A percentile compares a stretch with the other conserved stretches of the same genome.
Evolutionary conservation across 2,888 invertebrate species (phyloP).

Genomic region (Coronaproctus castanopsis): DNA sequence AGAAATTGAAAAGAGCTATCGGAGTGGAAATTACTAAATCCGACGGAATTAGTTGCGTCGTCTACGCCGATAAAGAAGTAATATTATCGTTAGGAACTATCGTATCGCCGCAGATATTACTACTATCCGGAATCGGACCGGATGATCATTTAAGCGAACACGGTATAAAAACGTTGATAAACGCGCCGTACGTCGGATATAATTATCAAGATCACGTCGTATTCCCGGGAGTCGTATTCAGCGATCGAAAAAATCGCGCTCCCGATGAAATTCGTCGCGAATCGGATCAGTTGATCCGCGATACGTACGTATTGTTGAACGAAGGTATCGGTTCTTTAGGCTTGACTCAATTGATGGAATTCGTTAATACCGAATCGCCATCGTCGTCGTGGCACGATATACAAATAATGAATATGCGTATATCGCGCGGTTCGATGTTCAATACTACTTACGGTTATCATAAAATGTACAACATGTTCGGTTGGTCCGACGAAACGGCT

Average conservation of each 20-base stretch:
- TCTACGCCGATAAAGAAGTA: slow-evolving; percentile 48
- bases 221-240: slow-evolving; percentile 37
- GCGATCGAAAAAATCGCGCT: slow-evolving; percentile 5
- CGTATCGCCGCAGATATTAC: slow-evolving; percentile 60
- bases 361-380: slow-evolving; percentile 26
- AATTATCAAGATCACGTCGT: slow-evolving; percentile 73
- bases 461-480: slow-evolving; percentile 8
- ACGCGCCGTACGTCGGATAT: slow-evolving; percentile 50
- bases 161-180: slow-evolving; percentile 37
- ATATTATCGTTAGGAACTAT: slow-evolving; percentile 69
- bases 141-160: slow-evolving; percentile 36
- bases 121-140: slow-evolving; percentile 67
- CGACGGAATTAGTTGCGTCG: slow-evolving; percentile 29
- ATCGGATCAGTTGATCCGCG: background rate
- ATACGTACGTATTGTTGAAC: background rate
- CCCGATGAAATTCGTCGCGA: background rate
- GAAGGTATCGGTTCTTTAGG: slow-evolving; percentile 8
- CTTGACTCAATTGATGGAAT: slow-evolving; percentile 47
- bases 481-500: slow-evolving; percentile 15
- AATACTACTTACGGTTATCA: background rate
- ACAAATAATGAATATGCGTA: slow-evolving; percentile 8
- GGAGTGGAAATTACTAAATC: slow-evolving; percentile 43
- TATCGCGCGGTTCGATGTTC: background rate
- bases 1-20: slow-evolving; percentile 29
- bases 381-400: background rate